phyloP scores from a whole-genome alignment of 2,797 vertebrate species.

The Sebastes wilsoni region DNA sequence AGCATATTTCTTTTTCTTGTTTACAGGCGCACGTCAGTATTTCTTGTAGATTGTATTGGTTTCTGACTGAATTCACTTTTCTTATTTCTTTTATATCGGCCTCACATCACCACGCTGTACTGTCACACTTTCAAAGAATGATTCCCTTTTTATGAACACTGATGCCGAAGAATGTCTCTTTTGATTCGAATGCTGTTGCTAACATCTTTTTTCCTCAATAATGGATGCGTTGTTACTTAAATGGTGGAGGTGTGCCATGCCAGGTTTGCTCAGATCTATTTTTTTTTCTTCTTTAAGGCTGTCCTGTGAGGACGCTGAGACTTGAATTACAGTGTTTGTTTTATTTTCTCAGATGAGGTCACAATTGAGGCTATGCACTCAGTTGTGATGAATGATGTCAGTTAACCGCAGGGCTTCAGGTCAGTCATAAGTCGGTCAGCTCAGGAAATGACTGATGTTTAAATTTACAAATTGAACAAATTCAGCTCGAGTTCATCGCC shows the following conservation, averaged over 20 bases:
- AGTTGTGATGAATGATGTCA: constrained; percentile 66
- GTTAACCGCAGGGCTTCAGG: constrained; percentile 31
- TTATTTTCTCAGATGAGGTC: constrained; percentile 28
- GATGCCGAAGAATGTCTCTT: constrained; percentile 58
- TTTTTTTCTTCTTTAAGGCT: not conserved
- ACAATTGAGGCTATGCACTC: constrained; percentile 41
- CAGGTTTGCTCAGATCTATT: constrained; percentile 27
- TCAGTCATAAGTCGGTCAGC: constrained; percentile 30
- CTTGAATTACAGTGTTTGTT: constrained; percentile 36
- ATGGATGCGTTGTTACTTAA: constrained; percentile 53
- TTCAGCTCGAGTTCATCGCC: constrained; percentile 28
- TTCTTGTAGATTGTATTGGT: constrained; percentile 41
- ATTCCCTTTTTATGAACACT: constrained; percentile 28
- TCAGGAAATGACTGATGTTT: constrained; percentile 62
- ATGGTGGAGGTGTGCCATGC: constrained; percentile 39
- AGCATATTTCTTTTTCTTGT: constrained; percentile 44
- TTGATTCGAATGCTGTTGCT: constrained; percentile 59
- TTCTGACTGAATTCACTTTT: constrained; percentile 24
- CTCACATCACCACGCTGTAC: constrained; percentile 21
- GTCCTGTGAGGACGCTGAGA: constrained; percentile 34
- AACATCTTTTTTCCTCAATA: constrained; percentile 27
- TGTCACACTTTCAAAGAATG: constrained; percentile 28
- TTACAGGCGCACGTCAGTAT: constrained; percentile 68
- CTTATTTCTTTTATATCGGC: constrained; percentile 4
- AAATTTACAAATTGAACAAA: constrained; percentile 41